Percentiles rank a stretch among this genome's conserved stretches.
These are phyloP conservation scores for Columba janthina DNA, from an alignment of 2,113 vertebrate species.

Conservation along the genomic window DNA sequence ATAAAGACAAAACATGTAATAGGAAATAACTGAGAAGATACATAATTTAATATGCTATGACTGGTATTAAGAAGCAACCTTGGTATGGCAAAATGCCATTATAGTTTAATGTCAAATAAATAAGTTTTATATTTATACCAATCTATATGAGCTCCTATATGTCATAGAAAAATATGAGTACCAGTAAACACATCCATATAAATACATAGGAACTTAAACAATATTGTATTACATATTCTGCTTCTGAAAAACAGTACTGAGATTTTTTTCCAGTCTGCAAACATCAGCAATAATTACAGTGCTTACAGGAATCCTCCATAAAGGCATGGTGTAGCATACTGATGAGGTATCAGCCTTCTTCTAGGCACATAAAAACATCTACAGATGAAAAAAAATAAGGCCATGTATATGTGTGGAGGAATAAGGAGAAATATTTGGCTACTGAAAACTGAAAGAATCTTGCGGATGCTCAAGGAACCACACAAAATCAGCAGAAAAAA, in stretches of 20 bases:
- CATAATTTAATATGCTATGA: background rate
- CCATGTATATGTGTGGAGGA: background rate
- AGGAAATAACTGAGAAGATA: conserved; percentile 1
- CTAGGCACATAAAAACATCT: background rate
- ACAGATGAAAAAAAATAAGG: background rate
- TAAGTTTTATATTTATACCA: background rate
- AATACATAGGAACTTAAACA: background rate
- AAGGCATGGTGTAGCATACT: background rate
- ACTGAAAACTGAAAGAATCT: background rate
- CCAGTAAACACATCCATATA: background rate
- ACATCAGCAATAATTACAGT: background rate
- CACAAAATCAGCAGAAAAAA: background rate
- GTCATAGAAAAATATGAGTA: background rate
- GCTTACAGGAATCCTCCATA: background rate
- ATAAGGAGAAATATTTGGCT: background rate
- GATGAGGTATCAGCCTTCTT: background rate
- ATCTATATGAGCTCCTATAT: background rate
- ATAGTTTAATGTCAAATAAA: background rate
- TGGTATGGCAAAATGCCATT: background rate
- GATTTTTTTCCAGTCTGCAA: background rate
- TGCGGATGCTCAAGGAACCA: background rate
- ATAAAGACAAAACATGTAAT: background rate
- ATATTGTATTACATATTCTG: background rate
- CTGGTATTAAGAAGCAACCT: background rate
- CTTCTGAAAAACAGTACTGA: background rate